A percentile compares a stretch with the other conserved stretches of the same genome.
These are phyloP conservation scores for Oryctolagus cuniculus DNA, from an alignment of 2,113 vertebrate species.

Conservation along the genomic window DNA sequence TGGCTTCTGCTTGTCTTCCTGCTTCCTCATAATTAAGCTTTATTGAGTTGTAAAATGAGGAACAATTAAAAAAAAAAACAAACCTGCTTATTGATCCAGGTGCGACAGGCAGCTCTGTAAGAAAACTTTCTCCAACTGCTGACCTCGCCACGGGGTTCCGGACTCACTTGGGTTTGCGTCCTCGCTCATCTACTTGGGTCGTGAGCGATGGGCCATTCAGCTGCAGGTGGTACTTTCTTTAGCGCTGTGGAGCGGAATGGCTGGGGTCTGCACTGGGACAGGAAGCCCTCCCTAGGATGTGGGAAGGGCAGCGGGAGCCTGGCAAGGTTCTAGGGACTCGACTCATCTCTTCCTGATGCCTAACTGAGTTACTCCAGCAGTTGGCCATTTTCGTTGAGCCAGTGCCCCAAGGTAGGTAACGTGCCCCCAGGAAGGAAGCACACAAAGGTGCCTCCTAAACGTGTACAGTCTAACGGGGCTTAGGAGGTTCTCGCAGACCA, in stretches of 20 bases:
- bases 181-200: fast-evolving
- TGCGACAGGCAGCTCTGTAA: slow-evolving; percentile 81
- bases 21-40: slow-evolving; percentile 93
- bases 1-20: slow-evolving; percentile 89
- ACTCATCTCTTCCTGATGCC: background rate
- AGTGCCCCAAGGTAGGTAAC: background rate
- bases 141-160: slow-evolving; percentile 70
- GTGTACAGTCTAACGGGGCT: background rate
- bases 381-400: background rate
- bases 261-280: background rate
- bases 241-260: background rate
- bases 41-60: slow-evolving; percentile 92
- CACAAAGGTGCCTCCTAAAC: background rate
- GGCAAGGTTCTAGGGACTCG: background rate
- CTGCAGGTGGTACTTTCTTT: background rate
- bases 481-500: background rate
- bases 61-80: slow-evolving; percentile 85
- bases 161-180: background rate
- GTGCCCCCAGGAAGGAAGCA: background rate
- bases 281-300: background rate
- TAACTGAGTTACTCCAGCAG: background rate
- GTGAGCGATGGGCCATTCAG: background rate
- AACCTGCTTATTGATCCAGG: slow-evolving; percentile 89
- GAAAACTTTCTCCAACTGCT: slow-evolving; percentile 76
- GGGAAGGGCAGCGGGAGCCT: background rate